Base-by-base conservation (phyloP, 2,888 invertebrate genomes). In the Nowickia ferox region DNA sequence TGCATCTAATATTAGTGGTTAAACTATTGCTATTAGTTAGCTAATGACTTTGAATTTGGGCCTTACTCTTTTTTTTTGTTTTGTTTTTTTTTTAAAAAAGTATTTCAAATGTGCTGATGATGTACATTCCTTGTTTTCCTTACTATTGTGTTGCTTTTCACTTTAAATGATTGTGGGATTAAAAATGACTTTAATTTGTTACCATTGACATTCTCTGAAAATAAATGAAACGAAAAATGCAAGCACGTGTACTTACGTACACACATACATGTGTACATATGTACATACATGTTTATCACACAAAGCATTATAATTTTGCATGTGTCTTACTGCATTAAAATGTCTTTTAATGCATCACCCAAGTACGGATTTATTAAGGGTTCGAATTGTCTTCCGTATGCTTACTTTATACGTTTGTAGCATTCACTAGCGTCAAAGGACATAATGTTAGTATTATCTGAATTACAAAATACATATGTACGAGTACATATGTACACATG, bases 131-230 rank as follows among this genome's bases (percentile, higher is more conserved):
- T n/a, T 30, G 4, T 3, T 30, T 30, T 44, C n/a, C 10, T 44
- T 59, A 9, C 30, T n/a, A 48, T 40, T 17, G 40, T 57, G 30
- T 9, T 71, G 9, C 17, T 74, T 48, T 61, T 59, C 30, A 42
- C 19, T 22, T 68, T 77, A 10, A 66, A 55, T 66, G 68, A 57
- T 77, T 68, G 57, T 68, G 15, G 38, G 1, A 66, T 2, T 30
- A 44, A 76, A 5, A 46, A 19, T 66, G 13, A 40, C 15, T 76
- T 38, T 57, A 57, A 55, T 57, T 66, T 55, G 13, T 46, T 46
- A 30, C 19, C 38, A 55, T 57, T 46, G 19, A 57, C 46, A 55
- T 22, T 76, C 46, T 10, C 17, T 15, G 44, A 4, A 55, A 19
- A 15, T 46, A 17, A 72, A 72, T 48, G 30, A 19, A 48, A 40